phyloP scores from a whole-genome alignment of 1,140 invertebrate genomes.

The Mamestra configurata region DNA sequence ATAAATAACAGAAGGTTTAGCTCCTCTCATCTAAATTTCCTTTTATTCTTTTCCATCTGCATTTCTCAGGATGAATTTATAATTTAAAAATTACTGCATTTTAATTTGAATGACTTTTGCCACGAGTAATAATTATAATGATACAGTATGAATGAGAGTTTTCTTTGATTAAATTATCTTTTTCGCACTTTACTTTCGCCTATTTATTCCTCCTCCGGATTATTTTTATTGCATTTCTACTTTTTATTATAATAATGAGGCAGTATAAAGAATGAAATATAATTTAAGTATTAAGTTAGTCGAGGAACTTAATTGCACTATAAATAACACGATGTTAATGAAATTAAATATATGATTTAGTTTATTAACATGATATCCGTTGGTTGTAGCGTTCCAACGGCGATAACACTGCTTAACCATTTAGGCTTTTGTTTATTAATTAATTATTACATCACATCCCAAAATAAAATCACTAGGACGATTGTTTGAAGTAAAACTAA shows the following conservation, averaged over 20 bases:
- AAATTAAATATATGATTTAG: constrained; percentile 71
- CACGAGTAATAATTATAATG: constrained; percentile 61
- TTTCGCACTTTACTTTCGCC: constrained; percentile 81
- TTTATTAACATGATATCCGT: constrained; percentile 77
- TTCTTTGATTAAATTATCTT: constrained; percentile 63
- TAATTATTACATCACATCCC: constrained; percentile 50
- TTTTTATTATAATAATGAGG: constrained; percentile 76
- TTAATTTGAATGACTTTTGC: constrained; percentile 75
- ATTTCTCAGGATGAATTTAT: constrained; percentile 62
- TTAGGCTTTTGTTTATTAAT: constrained; percentile 63
- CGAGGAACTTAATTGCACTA: constrained; percentile 77
- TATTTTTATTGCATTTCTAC: constrained; percentile 78
- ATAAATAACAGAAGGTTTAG: constrained; percentile 59
- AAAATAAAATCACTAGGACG: constrained; percentile 45
- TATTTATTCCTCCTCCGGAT: constrained; percentile 70
- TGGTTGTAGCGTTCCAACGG: constrained; percentile 76
- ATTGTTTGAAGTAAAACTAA: constrained; percentile 59
- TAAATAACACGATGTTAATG: constrained; percentile 76
- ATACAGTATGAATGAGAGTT: constrained; percentile 69
- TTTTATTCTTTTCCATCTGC: constrained; percentile 68
- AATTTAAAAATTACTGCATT: constrained; percentile 71
- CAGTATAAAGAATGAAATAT: constrained; percentile 79
- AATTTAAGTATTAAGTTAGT: constrained; percentile 75
- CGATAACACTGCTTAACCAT: constrained; percentile 84
- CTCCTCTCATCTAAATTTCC: constrained; percentile 66